Conservation (phyloP, 2,888 invertebrate genomes). For the Troides oblongomaculatus region DNA sequence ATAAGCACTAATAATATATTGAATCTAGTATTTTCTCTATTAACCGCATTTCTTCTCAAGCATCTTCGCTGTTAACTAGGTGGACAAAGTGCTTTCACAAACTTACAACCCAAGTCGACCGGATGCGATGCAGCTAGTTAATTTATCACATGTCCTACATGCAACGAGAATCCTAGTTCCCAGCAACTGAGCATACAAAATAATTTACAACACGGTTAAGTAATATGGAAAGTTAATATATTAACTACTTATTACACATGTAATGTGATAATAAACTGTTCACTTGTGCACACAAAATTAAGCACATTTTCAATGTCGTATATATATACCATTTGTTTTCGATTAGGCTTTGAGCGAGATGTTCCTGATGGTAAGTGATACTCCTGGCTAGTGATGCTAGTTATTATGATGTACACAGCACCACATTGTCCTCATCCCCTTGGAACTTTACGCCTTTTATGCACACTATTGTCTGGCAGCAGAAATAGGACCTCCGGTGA, state of each 20-base stretch:
- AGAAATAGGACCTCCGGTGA: no score
- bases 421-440: no score
- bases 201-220: not conserved
- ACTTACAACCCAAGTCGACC: not conserved
- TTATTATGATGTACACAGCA: no score
- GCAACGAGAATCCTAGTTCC: slow-evolving; percentile 11
- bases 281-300: not conserved
- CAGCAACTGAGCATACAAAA: not conserved
- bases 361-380: no score
- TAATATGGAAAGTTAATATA: not conserved
- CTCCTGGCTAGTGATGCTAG: no score
- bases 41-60: not conserved
- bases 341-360: no score
- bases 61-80: not conserved
- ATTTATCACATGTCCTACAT: slow-evolving; percentile 15
- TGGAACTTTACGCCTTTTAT: no score
- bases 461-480: no score
- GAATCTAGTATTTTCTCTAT: not conserved
- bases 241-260: no score
- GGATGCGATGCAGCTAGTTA: slow-evolving; percentile 3
- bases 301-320: no score
- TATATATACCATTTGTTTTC: no score
- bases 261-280: not conserved
- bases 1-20: not conserved
- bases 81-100: slow-evolving; percentile 16